These are phyloP conservation scores for Pristionchus entomophagus DNA, from an alignment of 2,888 invertebrate genomes.

Conservation along the genomic window DNA sequence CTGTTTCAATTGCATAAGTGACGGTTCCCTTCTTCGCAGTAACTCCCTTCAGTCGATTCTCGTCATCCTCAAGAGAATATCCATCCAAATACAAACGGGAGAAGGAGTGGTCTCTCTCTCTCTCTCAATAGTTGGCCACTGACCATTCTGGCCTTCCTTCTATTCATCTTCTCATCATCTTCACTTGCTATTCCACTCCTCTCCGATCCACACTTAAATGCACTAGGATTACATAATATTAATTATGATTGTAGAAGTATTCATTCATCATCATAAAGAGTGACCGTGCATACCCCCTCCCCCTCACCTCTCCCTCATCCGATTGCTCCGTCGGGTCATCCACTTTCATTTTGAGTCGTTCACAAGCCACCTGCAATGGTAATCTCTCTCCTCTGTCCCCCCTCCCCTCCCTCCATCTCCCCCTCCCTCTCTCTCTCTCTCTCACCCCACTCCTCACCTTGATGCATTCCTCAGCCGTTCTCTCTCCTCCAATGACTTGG, in stretches of 20 bases:
- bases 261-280: too few relatives aligned
- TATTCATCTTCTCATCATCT: constrained; percentile 15
- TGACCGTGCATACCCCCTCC: too few relatives aligned
- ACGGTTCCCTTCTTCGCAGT: constrained; percentile 15
- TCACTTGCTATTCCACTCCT: constrained; percentile 27
- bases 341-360: background rate
- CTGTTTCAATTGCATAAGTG: background rate
- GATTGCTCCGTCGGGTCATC: background rate
- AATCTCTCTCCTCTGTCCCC: background rate
- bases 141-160: background rate
- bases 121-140: background rate
- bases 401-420: background rate
- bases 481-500: constrained; percentile 36
- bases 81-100: too few relatives aligned
- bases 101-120: background rate
- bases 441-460: constrained; percentile 1
- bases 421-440: background rate
- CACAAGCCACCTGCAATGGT: background rate
- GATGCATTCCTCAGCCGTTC: constrained; percentile 43
- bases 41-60: background rate
- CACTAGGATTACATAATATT: too few relatives aligned
- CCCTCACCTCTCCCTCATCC: background rate
- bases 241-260: too few relatives aligned
- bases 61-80: background rate
- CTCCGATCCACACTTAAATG: background rate